Evolutionary conservation across 2,888 invertebrate genomes (phyloP), one percentile per base, ranked within the genome.

Genomic region (Sinhomidia bicolor): DNA sequence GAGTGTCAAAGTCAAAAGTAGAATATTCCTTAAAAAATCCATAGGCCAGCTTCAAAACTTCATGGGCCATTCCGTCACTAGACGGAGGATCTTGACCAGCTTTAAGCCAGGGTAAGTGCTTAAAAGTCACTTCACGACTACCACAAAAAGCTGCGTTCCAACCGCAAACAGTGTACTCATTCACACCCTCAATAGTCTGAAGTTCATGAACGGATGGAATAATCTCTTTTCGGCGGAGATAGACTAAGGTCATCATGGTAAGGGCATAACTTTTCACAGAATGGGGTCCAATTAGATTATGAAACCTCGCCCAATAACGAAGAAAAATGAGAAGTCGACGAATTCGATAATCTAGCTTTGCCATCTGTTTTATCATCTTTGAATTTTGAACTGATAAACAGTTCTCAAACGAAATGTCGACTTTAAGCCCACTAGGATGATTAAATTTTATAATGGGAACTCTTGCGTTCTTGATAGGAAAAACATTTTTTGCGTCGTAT

Each of bases 301-400:
- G 83, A 29, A 76, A 88, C 3, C 79, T 62, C 3, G 88, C 88
- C 88, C 88, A 88, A 44, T 88, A 88, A 0, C 79, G 51, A 7
- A 88, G 88, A n/a, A 88, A 68, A 10, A 79, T 54, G 7, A 88
- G n/a, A 0, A 88, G 60, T 6, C 78, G 26, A 9, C 83, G 62
- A 14, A 88, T 23, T n/a, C 83, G 44, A 36, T 76, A 78, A 36
- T 88, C 83, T 17, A 83, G 44, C 32, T 68, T 65, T 9, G 71
- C 71, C 54, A 83, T 65, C 17, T 71, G 68, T 14, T 60, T 41
- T 51, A 88, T 84, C 76, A 88, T 41, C 20, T 88, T 83, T 14
- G 88, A 83, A 36, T 88, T 88, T 71, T 83, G 83, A 9, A 88
- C 88, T 0, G 88, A 83, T 3, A 79, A n/a, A 20, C 83, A 79